Percentiles rank a stretch among this genome's conserved stretches.
phyloP scores from a whole-genome alignment of 92 coral and sea anemone genomes.

The Epizoanthus fatuus region DNA sequence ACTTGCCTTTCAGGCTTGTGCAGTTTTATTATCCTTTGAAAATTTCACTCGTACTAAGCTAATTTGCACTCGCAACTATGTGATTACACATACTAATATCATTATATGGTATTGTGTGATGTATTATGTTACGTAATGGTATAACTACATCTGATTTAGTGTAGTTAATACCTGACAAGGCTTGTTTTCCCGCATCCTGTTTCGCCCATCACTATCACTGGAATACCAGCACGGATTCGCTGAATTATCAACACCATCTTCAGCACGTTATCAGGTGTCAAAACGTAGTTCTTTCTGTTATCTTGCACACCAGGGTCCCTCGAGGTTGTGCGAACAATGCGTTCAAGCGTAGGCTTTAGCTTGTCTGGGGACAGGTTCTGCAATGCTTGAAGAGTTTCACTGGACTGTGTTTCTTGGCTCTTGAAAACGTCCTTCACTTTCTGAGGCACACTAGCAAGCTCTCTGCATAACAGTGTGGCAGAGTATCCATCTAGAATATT shows the following conservation, averaged over 20 bases:
- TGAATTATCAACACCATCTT: conserved; percentile 90
- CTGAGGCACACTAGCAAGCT: neutral
- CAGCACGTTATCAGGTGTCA: conserved; percentile 89
- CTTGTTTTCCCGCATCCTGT: conserved; percentile 97
- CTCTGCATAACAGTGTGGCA: conserved; percentile 2
- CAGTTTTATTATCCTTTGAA: no score
- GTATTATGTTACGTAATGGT: no score
- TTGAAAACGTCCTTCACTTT: conserved; percentile 4
- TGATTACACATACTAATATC: no score
- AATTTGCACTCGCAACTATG: no score
- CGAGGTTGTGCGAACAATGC: conserved; percentile 66
- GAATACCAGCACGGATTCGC: conserved; percentile 83
- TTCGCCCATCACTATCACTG: conserved; percentile 94
- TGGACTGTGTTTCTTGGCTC: conserved; percentile 40
- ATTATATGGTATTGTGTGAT: no score
- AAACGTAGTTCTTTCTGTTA: conserved; percentile 59
- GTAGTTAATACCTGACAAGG: conserved; percentile 65
- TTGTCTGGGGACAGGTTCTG: conserved; percentile 73
- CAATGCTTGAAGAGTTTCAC: conserved; percentile 76
- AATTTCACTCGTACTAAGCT: no score
- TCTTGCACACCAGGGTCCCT: conserved; percentile 5
- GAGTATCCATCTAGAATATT: conserved; percentile 10
- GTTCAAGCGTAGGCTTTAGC: conserved; percentile 77
- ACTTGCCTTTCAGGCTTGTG: no score
- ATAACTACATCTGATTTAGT: no score